These are phyloP conservation scores for Cottoperca gobio DNA, from an alignment of 2,797 vertebrate genomes.

Conservation along the genomic window DNA sequence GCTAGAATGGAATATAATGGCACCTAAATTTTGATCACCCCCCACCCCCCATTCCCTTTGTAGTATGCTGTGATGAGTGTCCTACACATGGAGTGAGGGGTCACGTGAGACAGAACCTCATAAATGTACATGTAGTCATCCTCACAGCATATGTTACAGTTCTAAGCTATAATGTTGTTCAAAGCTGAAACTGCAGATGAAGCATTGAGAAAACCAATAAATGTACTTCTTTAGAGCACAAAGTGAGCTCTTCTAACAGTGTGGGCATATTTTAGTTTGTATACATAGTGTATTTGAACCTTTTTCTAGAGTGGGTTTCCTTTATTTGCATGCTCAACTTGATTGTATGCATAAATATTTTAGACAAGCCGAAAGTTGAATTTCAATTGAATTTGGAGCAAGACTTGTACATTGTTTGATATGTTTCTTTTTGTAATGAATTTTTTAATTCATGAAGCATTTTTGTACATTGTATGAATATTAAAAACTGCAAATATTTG, in stretches of 20 bases:
- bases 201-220: constrained; percentile 84
- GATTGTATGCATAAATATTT: constrained; percentile 99
- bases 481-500: constrained; percentile 90
- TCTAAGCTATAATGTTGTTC: constrained; percentile 81
- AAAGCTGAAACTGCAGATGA: constrained; percentile 83
- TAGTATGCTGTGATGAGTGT: constrained; percentile 61
- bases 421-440: constrained; percentile 99
- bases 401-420: constrained; percentile 99
- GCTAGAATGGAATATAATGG: constrained; percentile 54
- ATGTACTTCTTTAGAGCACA: constrained; percentile 87
- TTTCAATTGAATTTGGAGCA: constrained; percentile 99
- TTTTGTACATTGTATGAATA: constrained; percentile 99
- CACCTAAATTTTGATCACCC: constrained; percentile 54
- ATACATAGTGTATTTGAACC: constrained; percentile 98
- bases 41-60: constrained; percentile 54
- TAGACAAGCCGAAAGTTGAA: constrained; percentile 98
- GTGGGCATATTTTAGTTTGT: constrained; percentile 98
- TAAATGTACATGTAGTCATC: constrained; percentile 77
- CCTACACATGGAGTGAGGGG: constrained; percentile 64
- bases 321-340: constrained; percentile 96
- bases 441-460: constrained; percentile 99
- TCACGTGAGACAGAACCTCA: constrained; percentile 72
- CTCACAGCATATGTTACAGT: constrained; percentile 74
- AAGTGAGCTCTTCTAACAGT: constrained; percentile 85
- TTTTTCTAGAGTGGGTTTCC: constrained; percentile 94